Evolutionary conservation across 2,797 vertebrate genomes (phyloP), one percentile per base, ranked within the genome.

Genomic region (Euthynnus affinis): DNA sequence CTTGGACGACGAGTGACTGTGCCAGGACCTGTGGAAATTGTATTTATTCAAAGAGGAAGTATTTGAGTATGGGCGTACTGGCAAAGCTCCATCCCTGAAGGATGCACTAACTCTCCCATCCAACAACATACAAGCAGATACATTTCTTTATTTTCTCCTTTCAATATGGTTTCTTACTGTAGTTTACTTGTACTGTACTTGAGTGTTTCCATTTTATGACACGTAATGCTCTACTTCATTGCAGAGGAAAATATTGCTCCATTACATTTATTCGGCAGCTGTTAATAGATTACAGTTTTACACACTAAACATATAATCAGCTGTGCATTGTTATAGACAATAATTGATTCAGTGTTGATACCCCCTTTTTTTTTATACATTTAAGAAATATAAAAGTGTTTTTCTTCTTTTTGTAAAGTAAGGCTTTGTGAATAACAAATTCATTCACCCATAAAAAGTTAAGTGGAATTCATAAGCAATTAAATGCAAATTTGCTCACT

Each of bases 11-110:
- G 53, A 22, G n/a, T 6, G 57, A 56, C 61, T 14, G 20, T 49
- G 49, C 51, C 3, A 0, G 59, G 40, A 68, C 29, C 53, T 9
- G 1, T 69, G 44, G 53, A 56, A 64, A 59, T 67, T 27, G 0
- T 53, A 57, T 68, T 58, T 17, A 44, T 81, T 74, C 49, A 23
- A 51, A 80, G n/a, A 6, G 34, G 5, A 12, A 32, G 23, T 44
- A 66, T 32, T 58, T 1, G 32, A 44, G n/a, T 71, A 17, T 2
- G 14, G 27, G 56, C 1, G 4, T 15, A 51, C 32, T 52, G 44
- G 40, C 27, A 32, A 29, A 22, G 29, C 58, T 73, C 23, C 32
- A 0, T 1, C n/a, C 10, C 22, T 25, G 9, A 48, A 65, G 22
- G 20, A 3, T 61, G 32, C 25, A 9, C 3, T 2, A 25, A 59